Percentiles rank a stretch among this genome's conserved stretches.
phyloP scores from a whole-genome alignment of 2,888 invertebrate genomes.

The Eurytoma californica region DNA sequence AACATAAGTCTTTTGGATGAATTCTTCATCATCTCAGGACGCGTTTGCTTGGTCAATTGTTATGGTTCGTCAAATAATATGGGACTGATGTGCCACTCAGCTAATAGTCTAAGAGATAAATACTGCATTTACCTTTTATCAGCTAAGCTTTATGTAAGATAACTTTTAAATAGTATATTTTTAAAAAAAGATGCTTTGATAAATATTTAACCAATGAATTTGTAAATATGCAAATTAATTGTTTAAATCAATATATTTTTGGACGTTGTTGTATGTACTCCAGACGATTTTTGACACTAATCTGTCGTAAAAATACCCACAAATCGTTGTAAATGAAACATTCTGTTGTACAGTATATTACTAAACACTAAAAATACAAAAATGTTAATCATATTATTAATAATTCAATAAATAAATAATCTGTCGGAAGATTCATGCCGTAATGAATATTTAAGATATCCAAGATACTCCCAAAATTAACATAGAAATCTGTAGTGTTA shows the following conservation, averaged over 20 bases:
- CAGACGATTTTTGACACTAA: too few species aligned
- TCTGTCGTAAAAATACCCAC: too few species aligned
- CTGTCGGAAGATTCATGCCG: too few species aligned
- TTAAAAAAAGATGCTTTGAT: background rate
- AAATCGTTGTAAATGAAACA: too few species aligned
- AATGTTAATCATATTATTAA: too few species aligned
- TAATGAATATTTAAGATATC: too few species aligned
- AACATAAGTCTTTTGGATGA: constrained; percentile 66
- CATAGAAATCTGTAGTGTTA: too few species aligned
- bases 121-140: constrained; percentile 67
- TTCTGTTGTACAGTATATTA: too few species aligned
- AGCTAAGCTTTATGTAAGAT: constrained; percentile 66
- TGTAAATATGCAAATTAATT: background rate
- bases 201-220: background rate
- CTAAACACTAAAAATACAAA: too few species aligned
- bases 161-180: background rate
- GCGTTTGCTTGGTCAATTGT: constrained; percentile 68
- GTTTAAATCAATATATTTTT: background rate
- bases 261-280: too few species aligned
- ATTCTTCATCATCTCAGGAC: constrained; percentile 65
- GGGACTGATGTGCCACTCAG: constrained; percentile 61
- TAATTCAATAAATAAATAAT: too few species aligned
- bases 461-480: too few species aligned
- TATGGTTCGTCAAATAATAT: constrained; percentile 61
- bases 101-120: constrained; percentile 64